phyloP scores from a whole-genome alignment of 2,113 vertebrate genomes.

The Gasterosteus nipponicus region DNA sequence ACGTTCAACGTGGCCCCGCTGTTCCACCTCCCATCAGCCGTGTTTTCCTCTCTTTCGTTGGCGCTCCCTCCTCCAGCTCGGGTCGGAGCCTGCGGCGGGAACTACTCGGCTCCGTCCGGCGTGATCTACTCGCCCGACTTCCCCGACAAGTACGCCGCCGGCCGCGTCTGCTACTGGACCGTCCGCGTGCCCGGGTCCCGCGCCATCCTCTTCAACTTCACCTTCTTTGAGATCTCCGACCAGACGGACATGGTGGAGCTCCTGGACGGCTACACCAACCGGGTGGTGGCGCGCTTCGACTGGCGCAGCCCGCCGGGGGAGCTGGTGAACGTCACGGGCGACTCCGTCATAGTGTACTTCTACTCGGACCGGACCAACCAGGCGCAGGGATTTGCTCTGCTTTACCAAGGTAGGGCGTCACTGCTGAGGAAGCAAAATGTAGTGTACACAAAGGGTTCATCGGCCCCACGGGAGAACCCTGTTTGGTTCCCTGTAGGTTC shows the following conservation, averaged over 20 bases:
- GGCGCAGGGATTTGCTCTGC: constrained; percentile 92
- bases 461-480: too few species aligned
- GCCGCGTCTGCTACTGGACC: constrained; percentile 96
- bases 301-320: constrained; percentile 87
- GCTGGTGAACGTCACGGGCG: constrained; percentile 88
- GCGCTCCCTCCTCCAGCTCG: constrained; percentile 79
- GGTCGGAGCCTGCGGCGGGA: constrained; percentile 93
- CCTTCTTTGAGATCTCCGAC: constrained; percentile 94
- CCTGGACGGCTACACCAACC: constrained; percentile 90
- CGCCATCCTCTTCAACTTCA: constrained; percentile 90
- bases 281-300: constrained; percentile 89
- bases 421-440: not conserved
- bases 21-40: too few species aligned
- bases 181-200: constrained; percentile 88
- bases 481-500: not conserved
- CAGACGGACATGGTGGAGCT: constrained; percentile 96
- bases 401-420: constrained; percentile 87
- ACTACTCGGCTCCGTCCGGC: constrained; percentile 87
- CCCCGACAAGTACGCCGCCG: constrained; percentile 88
- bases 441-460: too few species aligned
- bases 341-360: constrained; percentile 95
- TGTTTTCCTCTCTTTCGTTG: not conserved
- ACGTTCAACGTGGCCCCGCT: too few species aligned
- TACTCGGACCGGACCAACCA: constrained; percentile 95
- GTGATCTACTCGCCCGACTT: constrained; percentile 97